These are phyloP conservation scores for Chromobotia macracanthus DNA, from an alignment of 2,797 vertebrate species.

Conservation along the genomic window DNA sequence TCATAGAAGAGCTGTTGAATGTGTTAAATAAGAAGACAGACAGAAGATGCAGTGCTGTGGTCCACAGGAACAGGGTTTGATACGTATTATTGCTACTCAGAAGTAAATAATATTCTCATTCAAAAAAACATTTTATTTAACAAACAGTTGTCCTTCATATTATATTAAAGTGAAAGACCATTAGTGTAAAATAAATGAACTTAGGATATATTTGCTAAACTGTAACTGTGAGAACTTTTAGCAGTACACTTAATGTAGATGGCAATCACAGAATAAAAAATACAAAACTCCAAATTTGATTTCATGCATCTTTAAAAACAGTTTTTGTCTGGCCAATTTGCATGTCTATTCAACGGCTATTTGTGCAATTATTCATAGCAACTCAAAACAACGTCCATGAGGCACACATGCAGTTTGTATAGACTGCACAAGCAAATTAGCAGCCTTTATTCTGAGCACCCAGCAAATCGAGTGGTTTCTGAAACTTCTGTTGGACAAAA, in stretches of 20 bases:
- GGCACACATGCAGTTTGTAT: not conserved
- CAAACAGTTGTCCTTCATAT: not conserved
- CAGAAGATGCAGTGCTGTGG: not conserved
- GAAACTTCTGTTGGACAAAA: conserved; percentile 21
- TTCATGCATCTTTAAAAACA: not conserved
- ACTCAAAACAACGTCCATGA: conserved; percentile 8
- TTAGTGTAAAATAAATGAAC: too few species aligned
- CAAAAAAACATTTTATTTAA: not conserved
- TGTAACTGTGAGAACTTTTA: not conserved
- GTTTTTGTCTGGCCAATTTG: not conserved
- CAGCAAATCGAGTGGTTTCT: not conserved
- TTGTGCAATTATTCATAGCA: not conserved
- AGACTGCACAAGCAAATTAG: conserved; percentile 3
- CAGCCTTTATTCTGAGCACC: not conserved
- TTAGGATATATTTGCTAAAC: not conserved
- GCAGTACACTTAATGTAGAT: not conserved
- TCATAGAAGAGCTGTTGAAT: too few species aligned
- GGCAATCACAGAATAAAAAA: not conserved
- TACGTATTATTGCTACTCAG: not conserved
- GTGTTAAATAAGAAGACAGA: too few species aligned
- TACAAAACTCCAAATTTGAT: not conserved
- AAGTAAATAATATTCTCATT: not conserved
- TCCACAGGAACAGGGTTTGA: not conserved
- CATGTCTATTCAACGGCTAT: not conserved
- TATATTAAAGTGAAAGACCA: not conserved